These are phyloP conservation scores for Acleris laterana DNA, from an alignment of 2,888 invertebrate species.

Conservation along the genomic window DNA sequence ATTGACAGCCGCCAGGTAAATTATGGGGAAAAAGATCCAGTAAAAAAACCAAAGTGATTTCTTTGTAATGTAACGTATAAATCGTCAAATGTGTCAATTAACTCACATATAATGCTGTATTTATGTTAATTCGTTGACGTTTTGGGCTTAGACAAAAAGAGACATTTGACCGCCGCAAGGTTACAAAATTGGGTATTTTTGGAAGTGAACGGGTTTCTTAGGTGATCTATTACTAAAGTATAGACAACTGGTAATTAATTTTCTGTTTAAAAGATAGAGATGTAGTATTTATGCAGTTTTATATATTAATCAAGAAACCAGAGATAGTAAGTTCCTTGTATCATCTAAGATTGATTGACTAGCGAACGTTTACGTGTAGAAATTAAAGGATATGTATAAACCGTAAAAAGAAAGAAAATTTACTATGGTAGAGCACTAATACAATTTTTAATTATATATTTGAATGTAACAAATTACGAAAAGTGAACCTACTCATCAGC, in stretches of 20 bases:
- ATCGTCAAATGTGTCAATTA: slow-evolving; percentile 83
- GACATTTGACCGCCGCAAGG: slow-evolving; percentile 49
- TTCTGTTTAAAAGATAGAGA: slow-evolving; percentile 10
- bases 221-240: slow-evolving; percentile 20
- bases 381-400: too few species aligned
- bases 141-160: slow-evolving; percentile 67
- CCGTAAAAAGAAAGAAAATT: too few species aligned
- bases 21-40: slow-evolving; percentile 50
- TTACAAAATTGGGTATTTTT: slow-evolving; percentile 45
- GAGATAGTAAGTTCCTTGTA: too few species aligned
- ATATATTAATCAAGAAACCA: too few species aligned
- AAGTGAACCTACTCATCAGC: too few species aligned
- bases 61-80: slow-evolving; percentile 69
- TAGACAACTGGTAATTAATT: slow-evolving; percentile 19
- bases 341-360: too few species aligned
- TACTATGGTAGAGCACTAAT: too few species aligned
- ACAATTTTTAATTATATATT: too few species aligned
- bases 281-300: slow-evolving; percentile 3
- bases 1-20: slow-evolving; percentile 46
- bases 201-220: slow-evolving; percentile 18
- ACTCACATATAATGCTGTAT: slow-evolving; percentile 79
- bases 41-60: slow-evolving; percentile 62
- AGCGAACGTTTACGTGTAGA: too few species aligned
- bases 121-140: slow-evolving; percentile 79
- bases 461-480: too few species aligned